phyloP scores from a whole-genome alignment of 1,140 invertebrate species.

The Alviniconcha marisindica region DNA sequence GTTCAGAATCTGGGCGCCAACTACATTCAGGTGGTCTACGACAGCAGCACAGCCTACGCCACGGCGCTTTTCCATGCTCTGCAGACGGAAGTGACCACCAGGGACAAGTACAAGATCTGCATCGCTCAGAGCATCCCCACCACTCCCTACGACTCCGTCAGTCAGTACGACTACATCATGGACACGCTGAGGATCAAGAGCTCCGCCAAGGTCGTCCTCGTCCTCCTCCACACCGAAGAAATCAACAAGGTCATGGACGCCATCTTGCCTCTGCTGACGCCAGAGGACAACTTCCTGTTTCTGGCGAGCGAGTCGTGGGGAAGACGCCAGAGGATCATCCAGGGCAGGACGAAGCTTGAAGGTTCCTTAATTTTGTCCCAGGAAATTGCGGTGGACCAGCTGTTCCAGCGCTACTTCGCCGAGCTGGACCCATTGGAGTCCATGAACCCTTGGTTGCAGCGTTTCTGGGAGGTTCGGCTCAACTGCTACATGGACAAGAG shows the following conservation, averaged over 20 bases:
- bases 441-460: neutral
- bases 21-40: constrained; percentile 57
- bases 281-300: constrained; percentile 34
- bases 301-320: constrained; percentile 41
- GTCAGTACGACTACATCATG: constrained; percentile 31
- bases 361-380: constrained; percentile 33
- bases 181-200: constrained; percentile 31
- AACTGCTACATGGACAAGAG: constrained; percentile 28
- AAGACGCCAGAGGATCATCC: neutral
- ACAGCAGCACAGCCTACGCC: constrained; percentile 40
- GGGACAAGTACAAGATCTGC: constrained; percentile 47
- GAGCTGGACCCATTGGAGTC: neutral
- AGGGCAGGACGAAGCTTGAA: neutral
- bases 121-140: constrained; percentile 50
- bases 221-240: constrained; percentile 32
- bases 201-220: constrained; percentile 42
- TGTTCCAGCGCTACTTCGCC: neutral
- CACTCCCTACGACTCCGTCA: neutral
- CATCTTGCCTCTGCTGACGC: constrained; percentile 3
- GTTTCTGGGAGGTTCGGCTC: constrained; percentile 22
- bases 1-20: constrained; percentile 40
- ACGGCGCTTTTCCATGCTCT: constrained; percentile 31
- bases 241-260: constrained; percentile 17
- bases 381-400: neutral
- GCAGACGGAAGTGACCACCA: neutral